Evolutionary conservation across 2,888 invertebrate genomes (phyloP).

Genomic region (Cerastoderma edule): DNA sequence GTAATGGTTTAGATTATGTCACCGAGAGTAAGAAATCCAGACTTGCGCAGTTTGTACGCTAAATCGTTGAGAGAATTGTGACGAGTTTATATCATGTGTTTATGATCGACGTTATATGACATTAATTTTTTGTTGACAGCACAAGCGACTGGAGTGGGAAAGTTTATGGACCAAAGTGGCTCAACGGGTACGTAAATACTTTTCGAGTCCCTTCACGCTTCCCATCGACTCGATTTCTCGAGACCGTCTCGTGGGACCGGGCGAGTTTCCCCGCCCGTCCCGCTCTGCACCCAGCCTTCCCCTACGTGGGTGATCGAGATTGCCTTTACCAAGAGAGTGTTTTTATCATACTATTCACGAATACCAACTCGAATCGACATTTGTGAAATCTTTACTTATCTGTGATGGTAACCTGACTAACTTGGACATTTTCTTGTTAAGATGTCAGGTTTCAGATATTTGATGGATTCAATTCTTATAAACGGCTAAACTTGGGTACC

Average conservation of each 20-base stretch:
- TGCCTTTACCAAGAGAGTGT: neutral
- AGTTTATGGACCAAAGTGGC: slow-evolving; percentile 30
- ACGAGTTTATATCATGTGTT: neutral
- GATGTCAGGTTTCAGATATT: too few species aligned
- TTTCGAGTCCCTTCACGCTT: too few species aligned
- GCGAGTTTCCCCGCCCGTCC: neutral
- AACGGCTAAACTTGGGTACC: too few species aligned
- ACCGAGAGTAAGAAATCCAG: neutral
- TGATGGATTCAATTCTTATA: too few species aligned
- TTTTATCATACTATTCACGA: neutral
- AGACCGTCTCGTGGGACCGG: neutral
- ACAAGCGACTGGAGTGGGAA: slow-evolving; percentile 29
- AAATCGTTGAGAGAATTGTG: neutral
- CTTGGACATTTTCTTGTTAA: too few species aligned
- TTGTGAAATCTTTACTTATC: too few species aligned
- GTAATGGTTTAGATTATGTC: neutral
- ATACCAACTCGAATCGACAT: neutral
- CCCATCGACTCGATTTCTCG: too few species aligned
- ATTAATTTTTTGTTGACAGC: slow-evolving; percentile 21
- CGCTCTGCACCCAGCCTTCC: neutral
- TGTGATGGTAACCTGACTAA: too few species aligned
- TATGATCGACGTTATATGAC: neutral
- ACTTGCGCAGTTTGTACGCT: neutral
- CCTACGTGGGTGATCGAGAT: neutral
- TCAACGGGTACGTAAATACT: slow-evolving; percentile 18